Evolutionary conservation across 2,113 vertebrate genomes (phyloP).

Genomic region (Urocolius indicus): DNA sequence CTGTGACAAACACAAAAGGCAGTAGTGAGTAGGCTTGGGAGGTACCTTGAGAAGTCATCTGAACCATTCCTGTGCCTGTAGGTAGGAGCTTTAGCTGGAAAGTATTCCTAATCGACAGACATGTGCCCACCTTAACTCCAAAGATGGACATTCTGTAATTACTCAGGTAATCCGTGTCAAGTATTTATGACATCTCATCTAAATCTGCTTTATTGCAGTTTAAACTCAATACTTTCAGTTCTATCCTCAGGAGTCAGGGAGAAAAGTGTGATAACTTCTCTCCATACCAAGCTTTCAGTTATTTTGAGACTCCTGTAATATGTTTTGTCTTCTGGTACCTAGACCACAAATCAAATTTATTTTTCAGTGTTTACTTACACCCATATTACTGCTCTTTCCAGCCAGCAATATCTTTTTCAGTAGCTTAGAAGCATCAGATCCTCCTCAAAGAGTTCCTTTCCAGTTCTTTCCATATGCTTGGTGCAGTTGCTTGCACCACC

Average conservation of each 20-base stretch:
- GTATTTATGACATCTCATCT: neutral
- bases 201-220: neutral
- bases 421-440: neutral
- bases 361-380: rapidly evolving
- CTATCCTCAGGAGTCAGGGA: neutral
- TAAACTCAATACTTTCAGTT: neutral
- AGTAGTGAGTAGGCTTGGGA: neutral
- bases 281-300: neutral
- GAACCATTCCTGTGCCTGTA: neutral
- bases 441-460: neutral
- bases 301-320: neutral
- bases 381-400: neutral
- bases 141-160: neutral
- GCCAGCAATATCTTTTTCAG: neutral
- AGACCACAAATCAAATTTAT: neutral
- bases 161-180: neutral
- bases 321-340: neutral
- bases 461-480: neutral
- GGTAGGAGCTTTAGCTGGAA: neutral
- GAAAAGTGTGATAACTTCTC: neutral
- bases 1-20: neutral
- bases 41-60: neutral
- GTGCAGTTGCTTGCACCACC: neutral
- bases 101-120: neutral
- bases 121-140: neutral